Percentiles rank a stretch among this genome's conserved stretches.
phyloP scores from a whole-genome alignment of 2,888 invertebrate genomes.

The Pseudococcus longispinus region DNA sequence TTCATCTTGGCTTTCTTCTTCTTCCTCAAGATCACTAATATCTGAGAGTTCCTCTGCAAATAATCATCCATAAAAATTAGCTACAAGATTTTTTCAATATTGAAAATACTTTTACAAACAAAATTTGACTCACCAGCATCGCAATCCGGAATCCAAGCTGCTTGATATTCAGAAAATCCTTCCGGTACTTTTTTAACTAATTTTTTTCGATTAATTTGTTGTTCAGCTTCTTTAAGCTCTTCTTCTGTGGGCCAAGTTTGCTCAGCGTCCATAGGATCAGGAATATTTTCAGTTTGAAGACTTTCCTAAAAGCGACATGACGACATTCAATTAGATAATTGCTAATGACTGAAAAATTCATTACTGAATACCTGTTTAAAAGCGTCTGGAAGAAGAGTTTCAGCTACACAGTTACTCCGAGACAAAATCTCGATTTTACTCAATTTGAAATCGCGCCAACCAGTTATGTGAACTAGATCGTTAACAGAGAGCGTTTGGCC shows the following conservation, averaged over 20 bases:
- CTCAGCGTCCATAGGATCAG: slow-evolving; percentile 92
- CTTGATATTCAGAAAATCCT: slow-evolving; percentile 97
- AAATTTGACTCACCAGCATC: slow-evolving; percentile 50
- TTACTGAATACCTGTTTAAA: slow-evolving; percentile 19
- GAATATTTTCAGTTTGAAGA: slow-evolving; percentile 79
- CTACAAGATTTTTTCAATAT: not conserved
- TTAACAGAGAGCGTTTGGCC: slow-evolving; percentile 86
- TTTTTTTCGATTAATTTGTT: slow-evolving; percentile 70
- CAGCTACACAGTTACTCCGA: slow-evolving; percentile 29
- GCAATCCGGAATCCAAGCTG: slow-evolving; percentile 81
- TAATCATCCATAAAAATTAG: not conserved
- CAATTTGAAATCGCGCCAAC: slow-evolving; percentile 93
- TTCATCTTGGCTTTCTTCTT: slow-evolving; percentile 57
- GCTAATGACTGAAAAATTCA: not conserved
- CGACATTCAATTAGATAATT: not conserved
- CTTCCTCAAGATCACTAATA: slow-evolving; percentile 48
- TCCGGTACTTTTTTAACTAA: slow-evolving; percentile 85
- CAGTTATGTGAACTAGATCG: slow-evolving; percentile 87
- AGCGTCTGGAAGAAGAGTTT: slow-evolving; percentile 7
- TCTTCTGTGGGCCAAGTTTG: slow-evolving; percentile 97
- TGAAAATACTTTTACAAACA: not conserved
- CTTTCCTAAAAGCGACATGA: slow-evolving; percentile 66
- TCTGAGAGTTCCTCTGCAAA: slow-evolving; percentile 57
- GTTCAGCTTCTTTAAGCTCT: slow-evolving; percentile 76
- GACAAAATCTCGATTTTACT: slow-evolving; percentile 74